Base-by-base conservation (phyloP, 2,113 vertebrate species). In the Paedocypris sp. region DNA sequence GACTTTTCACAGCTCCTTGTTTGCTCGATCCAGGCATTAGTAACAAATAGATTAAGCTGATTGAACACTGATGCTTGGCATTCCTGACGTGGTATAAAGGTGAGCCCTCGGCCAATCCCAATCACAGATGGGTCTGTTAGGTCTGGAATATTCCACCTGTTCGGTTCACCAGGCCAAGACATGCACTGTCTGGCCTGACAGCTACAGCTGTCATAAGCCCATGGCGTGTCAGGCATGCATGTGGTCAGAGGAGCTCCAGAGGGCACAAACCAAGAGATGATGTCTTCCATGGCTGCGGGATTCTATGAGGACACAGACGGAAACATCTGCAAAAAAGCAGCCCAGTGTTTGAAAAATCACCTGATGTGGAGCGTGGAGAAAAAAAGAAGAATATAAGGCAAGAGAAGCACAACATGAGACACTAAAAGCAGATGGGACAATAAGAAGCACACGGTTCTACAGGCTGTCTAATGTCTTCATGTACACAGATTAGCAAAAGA, bases 341-440 rank as follows among this genome's bases (percentile, higher is more conserved):
- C 9, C 15, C n/a, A 38, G 6, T 1, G 5, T n/a, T n/a, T n/a
- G n/a, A n/a, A n/a, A n/a, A n/a, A n/a, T n/a, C n/a, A n/a, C n/a
- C n/a, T n/a, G n/a, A n/a, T n/a, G n/a, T n/a, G 3, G 31, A 12
- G 20, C 20, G 1, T 25, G 3, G 16, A 25, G 51, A 12, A 67
- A 47, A 49, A 52, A 9, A 47, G 31, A 38, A 4, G n/a, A n/a
- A 22, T 13, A n/a, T 33, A 22, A 25, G 1, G 22, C 11, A 29
- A 11, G 80, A 79, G 79, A 72, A 4, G 8, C 8, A 41, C 70
- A 77, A 77, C 78, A 73, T 36, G 3, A 7, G 4, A n/a, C n/a
- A n/a, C n/a, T n/a, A n/a, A n/a, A n/a, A 68, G 53, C 78, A 85
- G 76, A 82, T 81, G 80, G 53, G 71, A 23, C 41, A 51, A 68